Evolutionary conservation across 2,888 invertebrate species (phyloP), one percentile per base, ranked within the genome.

Genomic region (Exocentrus adspersus): DNA sequence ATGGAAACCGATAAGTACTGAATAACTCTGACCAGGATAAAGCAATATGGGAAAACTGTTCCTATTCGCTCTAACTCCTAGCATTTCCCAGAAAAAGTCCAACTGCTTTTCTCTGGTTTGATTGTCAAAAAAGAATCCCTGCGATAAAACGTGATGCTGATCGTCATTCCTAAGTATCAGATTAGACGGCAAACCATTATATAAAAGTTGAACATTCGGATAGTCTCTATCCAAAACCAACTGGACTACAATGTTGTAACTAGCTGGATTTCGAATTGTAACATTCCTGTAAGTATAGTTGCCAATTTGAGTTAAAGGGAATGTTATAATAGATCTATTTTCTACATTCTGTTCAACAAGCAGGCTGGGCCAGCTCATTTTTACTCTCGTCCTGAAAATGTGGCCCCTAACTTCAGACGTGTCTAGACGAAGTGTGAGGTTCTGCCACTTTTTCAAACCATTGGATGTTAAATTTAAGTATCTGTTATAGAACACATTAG

Each of bases 281-380:
- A 94, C 82, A 62, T 87, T 87, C 78, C 88, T 86, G 74, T 88
- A 84, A 37, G 88, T 86, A 58, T 86, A 85, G 78, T 90, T 90
- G 61, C 90, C 91, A 60, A 92, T 87, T 82, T 92, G 92, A 0
- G 92, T 92, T 24, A 92, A 81, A 4, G 92, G 91, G 81, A 92
- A 92, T 69, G 83, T 85, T 53, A 90, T 79, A 24, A 82, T 72
- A 30, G 81, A 85, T 71, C 81, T 83, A 69, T 86, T 85, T 61
- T 82, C 83, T 14, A 73, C 65, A 24, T 75, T 72, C 28, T 77
- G 71, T 24, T 77, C 75, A 45, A 77, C 74, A 51, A 86, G 72
- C 60, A 88, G 75, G 73, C 84, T 85, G 9, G 92, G 92, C 92
- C 92, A 92, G 59, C 86, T 85, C 72, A 91, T 86, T 75, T 88